Conservation (phyloP, 2,888 invertebrate genomes). For the Petrophora chlorosata region DNA sequence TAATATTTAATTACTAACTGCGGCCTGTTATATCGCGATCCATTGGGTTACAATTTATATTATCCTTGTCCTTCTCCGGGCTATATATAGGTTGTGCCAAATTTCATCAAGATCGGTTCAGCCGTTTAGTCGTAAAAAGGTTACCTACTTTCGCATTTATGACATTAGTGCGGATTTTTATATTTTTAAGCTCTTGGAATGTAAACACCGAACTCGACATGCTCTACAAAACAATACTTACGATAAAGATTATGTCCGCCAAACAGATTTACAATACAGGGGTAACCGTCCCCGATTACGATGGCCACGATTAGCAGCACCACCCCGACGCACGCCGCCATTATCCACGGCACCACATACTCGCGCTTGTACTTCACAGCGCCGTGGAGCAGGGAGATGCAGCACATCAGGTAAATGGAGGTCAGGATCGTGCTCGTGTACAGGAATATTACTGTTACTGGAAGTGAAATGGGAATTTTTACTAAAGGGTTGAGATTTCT, state of each 20-base stretch:
- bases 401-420: slow-evolving; percentile 75
- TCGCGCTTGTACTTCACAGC: slow-evolving; percentile 75
- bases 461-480: slow-evolving; percentile 24
- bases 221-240: slow-evolving; percentile 56
- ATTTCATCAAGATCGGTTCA: no score
- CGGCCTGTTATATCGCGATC: no score
- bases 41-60: no score
- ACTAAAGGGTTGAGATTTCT: background rate
- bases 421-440: slow-evolving; percentile 75
- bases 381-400: slow-evolving; percentile 75
- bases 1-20: no score
- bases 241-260: slow-evolving; percentile 76
- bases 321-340: slow-evolving; percentile 69
- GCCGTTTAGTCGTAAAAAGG: no score
- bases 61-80: no score
- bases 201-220: no score
- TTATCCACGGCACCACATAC: slow-evolving; percentile 75
- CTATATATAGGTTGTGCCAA: no score
- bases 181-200: no score
- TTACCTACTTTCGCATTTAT: no score
- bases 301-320: slow-evolving; percentile 63
- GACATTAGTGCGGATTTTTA: no score
- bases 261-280: slow-evolving; percentile 68
- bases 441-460: slow-evolving; percentile 76
- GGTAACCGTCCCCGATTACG: slow-evolving; percentile 67